Evolutionary conservation across 2,888 invertebrate species (phyloP), one percentile per base, ranked within the genome.

Genomic region (Drosophila cyrtoloma): DNA sequence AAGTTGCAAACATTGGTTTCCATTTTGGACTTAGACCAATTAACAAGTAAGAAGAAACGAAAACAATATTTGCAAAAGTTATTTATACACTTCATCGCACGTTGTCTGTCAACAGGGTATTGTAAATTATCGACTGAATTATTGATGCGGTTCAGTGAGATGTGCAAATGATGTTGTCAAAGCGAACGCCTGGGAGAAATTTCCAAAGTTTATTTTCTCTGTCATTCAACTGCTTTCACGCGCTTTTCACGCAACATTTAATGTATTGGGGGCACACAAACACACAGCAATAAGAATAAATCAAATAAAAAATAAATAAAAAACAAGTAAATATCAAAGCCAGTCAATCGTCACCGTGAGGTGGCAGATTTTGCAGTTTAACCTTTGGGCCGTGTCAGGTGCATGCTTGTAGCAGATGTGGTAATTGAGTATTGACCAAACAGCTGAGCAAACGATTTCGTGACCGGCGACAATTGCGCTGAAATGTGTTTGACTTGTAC

Each of bases 221-320:
- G 47, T 53, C 77, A 75, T 71, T 76, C 74, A 76, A 87, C 82
- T 82, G 67, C 63, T 71, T 86, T 74, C 61, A 72, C 77, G 81
- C 77, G 77, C 58, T 73, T 85, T 88, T 90, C 83, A 88, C 83
- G 90, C 83, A 68, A 81, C 86, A 91, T 88, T 91, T 74, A 88
- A 75, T 82, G 57, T 39, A 39, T 55, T n/a, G 28, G 14, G 37
- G 28, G 4, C n/a, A 57, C 16, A 35, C 32, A 47, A 50, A 50
- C 58, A 53, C 51, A 16, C 52, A 60, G 19, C 50, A 60, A 66
- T 61, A 16, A 37, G 56, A 73, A 69, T 62, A 64, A 61, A 76
- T 69, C 44, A 73, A 77, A 79, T 75, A 70, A 68, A 42, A 67
- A 26, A 39, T 4, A 39, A 39, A 12, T 3, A 56, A 56, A 14